Conservation (phyloP, 2,888 invertebrate species). For the Chloromyia formosa region DNA sequence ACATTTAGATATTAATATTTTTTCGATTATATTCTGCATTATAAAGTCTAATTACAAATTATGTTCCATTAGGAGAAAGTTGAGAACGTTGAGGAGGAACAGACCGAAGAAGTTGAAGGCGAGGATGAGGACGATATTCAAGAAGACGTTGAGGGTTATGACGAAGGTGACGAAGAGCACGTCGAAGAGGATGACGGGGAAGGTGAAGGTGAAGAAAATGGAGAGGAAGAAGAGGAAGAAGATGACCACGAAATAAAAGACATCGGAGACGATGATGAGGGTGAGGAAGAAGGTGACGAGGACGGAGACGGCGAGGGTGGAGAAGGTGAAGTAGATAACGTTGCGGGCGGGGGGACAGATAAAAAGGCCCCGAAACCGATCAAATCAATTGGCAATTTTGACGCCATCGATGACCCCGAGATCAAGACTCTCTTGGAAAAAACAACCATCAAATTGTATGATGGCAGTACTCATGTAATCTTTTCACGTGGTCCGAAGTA, state of each 20-base stretch:
- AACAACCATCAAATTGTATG: conserved; percentile 22
- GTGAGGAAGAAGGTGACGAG: conserved; percentile 2
- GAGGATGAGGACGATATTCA: background rate
- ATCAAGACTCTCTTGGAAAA: conserved; percentile 18
- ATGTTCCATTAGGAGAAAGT: background rate
- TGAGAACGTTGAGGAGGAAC: background rate
- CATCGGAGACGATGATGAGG: conserved; percentile 7
- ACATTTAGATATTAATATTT: no score
- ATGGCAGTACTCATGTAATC: conserved; percentile 37
- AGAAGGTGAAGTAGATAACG: background rate
- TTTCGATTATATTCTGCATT: no score
- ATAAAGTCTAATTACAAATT: no score
- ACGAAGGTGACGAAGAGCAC: background rate
- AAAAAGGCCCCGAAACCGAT: conserved; percentile 17
- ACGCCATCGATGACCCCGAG: conserved; percentile 15
- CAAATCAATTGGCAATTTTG: conserved; percentile 20
- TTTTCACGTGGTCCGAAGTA: conserved; percentile 49
- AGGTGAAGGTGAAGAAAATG: background rate
- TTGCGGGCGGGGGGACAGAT: background rate
- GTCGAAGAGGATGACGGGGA: conserved; percentile 1
- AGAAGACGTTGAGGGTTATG: background rate
- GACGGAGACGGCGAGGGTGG: background rate
- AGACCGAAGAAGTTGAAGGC: background rate
- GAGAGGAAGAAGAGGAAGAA: conserved; percentile 34
- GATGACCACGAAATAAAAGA: background rate